phyloP scores from a whole-genome alignment of 2,888 invertebrate genomes.

The Machimus rusticus region DNA sequence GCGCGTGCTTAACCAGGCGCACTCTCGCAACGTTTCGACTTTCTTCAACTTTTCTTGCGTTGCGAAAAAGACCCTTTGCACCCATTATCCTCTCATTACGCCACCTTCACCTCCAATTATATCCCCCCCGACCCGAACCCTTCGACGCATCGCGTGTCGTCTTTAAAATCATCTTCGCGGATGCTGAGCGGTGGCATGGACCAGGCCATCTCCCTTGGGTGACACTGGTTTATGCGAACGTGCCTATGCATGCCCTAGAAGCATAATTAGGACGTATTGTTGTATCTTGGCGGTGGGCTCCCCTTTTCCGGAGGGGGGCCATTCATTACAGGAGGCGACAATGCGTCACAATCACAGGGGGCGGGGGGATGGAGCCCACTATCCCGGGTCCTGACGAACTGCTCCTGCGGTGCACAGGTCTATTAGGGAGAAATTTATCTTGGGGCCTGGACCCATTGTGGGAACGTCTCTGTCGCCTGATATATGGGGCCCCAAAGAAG shows the following conservation, averaged over 20 bases:
- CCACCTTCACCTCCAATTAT: neutral
- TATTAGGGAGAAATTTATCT: slow-evolving; percentile 32
- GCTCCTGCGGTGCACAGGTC: slow-evolving; percentile 6
- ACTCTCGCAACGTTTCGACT: neutral
- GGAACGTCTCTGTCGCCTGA: slow-evolving; percentile 14
- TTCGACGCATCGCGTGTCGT: neutral
- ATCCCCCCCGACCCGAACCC: too few relatives aligned
- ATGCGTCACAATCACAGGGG: slow-evolving; percentile 10
- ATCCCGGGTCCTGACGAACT: slow-evolving; percentile 1
- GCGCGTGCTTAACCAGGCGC: slow-evolving; percentile 30
- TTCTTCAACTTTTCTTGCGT: neutral
- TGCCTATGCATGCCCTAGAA: slow-evolving; percentile 40
- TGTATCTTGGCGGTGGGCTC: neutral
- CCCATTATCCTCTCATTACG: neutral
- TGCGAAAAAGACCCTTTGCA: neutral
- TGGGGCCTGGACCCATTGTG: slow-evolving; percentile 14
- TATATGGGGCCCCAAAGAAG: neutral
- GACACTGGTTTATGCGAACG: slow-evolving; percentile 36
- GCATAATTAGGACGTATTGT: slow-evolving; percentile 45
- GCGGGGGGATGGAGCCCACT: neutral
- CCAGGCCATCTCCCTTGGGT: neutral
- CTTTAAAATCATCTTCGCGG: neutral
- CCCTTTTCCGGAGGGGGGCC: neutral
- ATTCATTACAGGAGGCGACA: slow-evolving; percentile 29
- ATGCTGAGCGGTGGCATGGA: neutral